Conservation (phyloP, 2,797 vertebrate genomes). For the Enteromius trimaculatus region DNA sequence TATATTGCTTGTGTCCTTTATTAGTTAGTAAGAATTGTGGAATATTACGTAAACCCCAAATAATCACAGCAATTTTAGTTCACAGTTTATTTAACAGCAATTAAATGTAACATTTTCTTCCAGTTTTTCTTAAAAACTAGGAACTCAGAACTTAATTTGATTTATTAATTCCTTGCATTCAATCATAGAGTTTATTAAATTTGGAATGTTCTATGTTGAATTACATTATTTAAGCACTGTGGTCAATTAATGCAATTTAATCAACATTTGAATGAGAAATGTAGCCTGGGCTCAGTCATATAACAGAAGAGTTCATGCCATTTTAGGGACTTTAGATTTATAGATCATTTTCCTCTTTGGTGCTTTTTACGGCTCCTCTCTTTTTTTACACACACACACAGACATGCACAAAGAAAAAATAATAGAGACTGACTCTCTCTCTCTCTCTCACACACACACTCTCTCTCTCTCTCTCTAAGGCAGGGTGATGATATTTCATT, state of each 20-base stretch:
- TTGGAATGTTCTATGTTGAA: slow-evolving; percentile 8
- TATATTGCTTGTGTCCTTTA: not conserved
- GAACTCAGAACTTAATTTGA: not conserved
- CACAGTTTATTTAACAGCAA: not conserved
- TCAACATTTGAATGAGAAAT: slow-evolving; percentile 41
- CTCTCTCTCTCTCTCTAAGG: slow-evolving; percentile 57
- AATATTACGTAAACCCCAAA: not conserved
- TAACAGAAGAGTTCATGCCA: slow-evolving; percentile 38
- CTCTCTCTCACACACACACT: slow-evolving; percentile 21
- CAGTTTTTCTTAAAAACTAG: not conserved
- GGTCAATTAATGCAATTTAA: slow-evolving; percentile 42
- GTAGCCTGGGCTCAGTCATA: slow-evolving; percentile 23
- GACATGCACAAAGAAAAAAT: slow-evolving; percentile 1
- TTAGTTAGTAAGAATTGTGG: not conserved
- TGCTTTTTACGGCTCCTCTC: slow-evolving; percentile 58
- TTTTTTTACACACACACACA: slow-evolving; percentile 22
- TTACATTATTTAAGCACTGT: slow-evolving; percentile 33
- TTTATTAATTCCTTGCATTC: slow-evolving; percentile 7
- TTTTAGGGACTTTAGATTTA: slow-evolving; percentile 64
- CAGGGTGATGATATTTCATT: slow-evolving; percentile 42
- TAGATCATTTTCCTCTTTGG: slow-evolving; percentile 65
- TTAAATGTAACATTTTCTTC: not conserved
- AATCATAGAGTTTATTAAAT: slow-evolving; percentile 36
- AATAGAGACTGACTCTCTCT: slow-evolving; percentile 36
- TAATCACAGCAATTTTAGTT: not conserved